phyloP scores from a whole-genome alignment of 2,888 invertebrate genomes.

The Synanthedon vespiformis region DNA sequence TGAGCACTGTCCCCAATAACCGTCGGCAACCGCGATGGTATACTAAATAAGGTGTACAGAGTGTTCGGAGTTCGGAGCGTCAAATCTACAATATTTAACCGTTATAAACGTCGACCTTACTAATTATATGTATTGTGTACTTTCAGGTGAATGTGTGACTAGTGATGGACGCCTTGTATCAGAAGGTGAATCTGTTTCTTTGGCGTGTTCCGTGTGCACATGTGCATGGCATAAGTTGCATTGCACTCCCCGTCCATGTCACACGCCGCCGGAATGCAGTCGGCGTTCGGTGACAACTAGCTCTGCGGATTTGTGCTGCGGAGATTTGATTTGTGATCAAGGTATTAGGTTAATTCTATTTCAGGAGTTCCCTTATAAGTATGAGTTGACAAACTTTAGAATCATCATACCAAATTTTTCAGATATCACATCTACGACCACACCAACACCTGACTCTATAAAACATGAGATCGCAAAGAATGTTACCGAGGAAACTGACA shows the following conservation, averaged over 20 bases:
- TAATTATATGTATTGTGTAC: neutral
- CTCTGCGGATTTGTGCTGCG: conserved; percentile 31
- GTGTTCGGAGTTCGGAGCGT: too few relatives aligned
- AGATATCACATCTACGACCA: conserved; percentile 3
- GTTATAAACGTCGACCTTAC: neutral
- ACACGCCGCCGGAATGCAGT: conserved; percentile 22
- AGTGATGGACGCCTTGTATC: conserved; percentile 36
- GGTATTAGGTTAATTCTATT: conserved; percentile 14
- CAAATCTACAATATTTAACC: too few relatives aligned
- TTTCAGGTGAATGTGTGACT: conserved; percentile 38
- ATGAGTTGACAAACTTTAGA: too few relatives aligned
- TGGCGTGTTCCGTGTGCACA: conserved; percentile 41
- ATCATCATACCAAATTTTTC: too few relatives aligned
- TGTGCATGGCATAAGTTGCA: conserved; percentile 43
- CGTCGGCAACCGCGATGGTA: too few relatives aligned
- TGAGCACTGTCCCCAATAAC: too few relatives aligned
- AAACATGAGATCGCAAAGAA: conserved; percentile 9
- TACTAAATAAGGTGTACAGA: too few relatives aligned
- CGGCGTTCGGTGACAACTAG: conserved; percentile 16
- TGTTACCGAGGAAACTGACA: too few relatives aligned
- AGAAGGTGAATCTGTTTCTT: conserved; percentile 31
- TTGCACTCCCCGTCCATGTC: conserved; percentile 37
- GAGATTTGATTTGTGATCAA: conserved; percentile 38
- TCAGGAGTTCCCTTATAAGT: too few relatives aligned
- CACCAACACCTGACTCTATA: conserved; percentile 43